Conservation (phyloP, 2,797 vertebrate genomes). For the Chrysolophus pictus region DNA sequence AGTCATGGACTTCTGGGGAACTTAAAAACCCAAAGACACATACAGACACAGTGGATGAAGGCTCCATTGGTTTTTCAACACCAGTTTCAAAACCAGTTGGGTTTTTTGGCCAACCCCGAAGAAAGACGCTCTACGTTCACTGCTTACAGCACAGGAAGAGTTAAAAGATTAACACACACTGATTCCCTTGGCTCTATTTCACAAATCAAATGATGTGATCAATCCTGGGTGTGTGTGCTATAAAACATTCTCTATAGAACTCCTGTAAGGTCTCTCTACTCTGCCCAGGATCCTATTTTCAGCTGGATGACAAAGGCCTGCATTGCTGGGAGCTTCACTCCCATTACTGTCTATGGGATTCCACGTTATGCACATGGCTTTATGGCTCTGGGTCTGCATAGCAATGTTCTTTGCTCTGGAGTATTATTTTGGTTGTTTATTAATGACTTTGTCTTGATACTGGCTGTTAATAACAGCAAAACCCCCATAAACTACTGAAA, state of each 20-base stretch:
- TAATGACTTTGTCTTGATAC: not conserved
- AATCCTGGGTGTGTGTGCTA: no score
- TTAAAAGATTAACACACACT: accelerated
- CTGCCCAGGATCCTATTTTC: no score
- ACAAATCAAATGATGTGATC: not conserved
- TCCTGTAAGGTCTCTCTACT: no score
- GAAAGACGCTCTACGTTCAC: not conserved
- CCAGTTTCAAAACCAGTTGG: no score
- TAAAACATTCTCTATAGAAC: no score
- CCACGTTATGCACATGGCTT: not conserved
- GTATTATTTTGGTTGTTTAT: not conserved
- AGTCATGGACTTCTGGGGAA: not conserved
- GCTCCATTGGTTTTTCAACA: not conserved
- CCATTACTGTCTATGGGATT: accelerated
- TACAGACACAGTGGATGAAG: not conserved
- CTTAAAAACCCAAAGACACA: not conserved
- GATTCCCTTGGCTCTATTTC: not conserved
- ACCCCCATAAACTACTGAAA: no score
- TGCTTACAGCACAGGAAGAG: accelerated
- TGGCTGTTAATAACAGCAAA: not conserved
- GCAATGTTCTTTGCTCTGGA: not conserved
- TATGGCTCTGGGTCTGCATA: accelerated
- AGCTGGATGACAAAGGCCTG: not conserved
- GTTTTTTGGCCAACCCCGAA: not conserved
- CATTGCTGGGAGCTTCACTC: not conserved